A percentile compares a stretch with the other conserved stretches of the same genome.
These are phyloP conservation scores for Argyra leucocephala DNA, from an alignment of 2,888 invertebrate species.

Conservation along the genomic window DNA sequence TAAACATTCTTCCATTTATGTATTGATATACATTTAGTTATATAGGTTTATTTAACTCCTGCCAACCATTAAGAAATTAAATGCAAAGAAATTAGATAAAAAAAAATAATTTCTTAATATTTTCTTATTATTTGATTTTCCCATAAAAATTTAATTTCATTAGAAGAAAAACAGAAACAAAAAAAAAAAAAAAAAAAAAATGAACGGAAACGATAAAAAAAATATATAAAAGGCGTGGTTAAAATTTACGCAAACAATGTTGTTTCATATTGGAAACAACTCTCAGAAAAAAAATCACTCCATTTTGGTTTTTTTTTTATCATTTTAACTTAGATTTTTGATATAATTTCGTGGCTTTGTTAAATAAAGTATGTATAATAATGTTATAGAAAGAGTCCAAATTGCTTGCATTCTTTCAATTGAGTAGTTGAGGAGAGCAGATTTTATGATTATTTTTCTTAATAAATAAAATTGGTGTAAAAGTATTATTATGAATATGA, in stretches of 20 bases:
- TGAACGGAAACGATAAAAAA: background rate
- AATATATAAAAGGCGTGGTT: background rate
- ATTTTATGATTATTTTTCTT: too few species aligned
- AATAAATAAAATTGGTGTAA: too few species aligned
- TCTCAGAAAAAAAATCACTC: background rate
- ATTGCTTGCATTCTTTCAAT: too few species aligned
- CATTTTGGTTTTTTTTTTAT: constrained; percentile 1
- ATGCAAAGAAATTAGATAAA: constrained; percentile 6
- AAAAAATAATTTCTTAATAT: background rate
- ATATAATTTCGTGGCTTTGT: too few species aligned
- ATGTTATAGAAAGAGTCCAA: too few species aligned
- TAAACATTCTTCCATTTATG: too few species aligned
- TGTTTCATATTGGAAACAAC: too few species aligned
- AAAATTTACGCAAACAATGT: too few species aligned
- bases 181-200: background rate
- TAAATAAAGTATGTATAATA: too few species aligned
- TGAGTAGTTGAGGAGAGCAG: too few species aligned
- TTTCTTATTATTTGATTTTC: constrained; percentile 6
- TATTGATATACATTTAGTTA: background rate
- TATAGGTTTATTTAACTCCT: background rate
- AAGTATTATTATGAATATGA: too few species aligned
- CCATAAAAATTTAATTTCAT: constrained; percentile 3
- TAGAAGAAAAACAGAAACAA: background rate
- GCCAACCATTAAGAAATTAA: constrained; percentile 6
- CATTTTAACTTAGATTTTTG: too few species aligned